Conservation (phyloP, 2,888 invertebrate genomes). For the Sarcophaga rosellei region DNA sequence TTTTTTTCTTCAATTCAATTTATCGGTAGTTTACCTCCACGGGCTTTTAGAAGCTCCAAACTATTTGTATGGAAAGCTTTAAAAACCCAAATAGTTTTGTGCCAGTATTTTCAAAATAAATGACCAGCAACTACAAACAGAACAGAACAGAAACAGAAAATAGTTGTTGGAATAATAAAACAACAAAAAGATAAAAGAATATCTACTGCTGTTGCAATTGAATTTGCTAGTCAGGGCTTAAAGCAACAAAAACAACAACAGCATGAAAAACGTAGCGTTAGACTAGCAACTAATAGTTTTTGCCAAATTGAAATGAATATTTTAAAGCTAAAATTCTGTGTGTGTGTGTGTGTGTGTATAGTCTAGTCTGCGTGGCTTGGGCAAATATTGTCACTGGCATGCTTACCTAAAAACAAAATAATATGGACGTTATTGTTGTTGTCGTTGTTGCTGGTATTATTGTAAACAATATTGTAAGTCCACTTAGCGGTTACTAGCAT, state of each 20-base stretch:
- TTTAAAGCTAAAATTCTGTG: no score
- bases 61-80: background rate
- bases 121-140: slow-evolving; percentile 41
- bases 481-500: slow-evolving; percentile 50
- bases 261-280: no score
- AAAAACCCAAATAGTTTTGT: slow-evolving; percentile 13
- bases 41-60: slow-evolving; percentile 30
- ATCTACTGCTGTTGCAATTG: slow-evolving; percentile 29
- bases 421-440: background rate
- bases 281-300: background rate
- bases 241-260: background rate
- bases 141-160: background rate
- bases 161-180: background rate
- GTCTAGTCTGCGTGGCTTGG: background rate
- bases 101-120: slow-evolving; percentile 46
- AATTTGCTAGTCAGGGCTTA: slow-evolving; percentile 36
- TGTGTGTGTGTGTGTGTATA: background rate
- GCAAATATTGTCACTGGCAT: background rate
- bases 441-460: background rate
- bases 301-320: background rate
- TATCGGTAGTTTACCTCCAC: slow-evolving; percentile 20
- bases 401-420: no score
- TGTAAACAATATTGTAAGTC: slow-evolving; percentile 45
- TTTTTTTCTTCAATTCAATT: slow-evolving; percentile 10
- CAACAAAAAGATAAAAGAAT: background rate